Evolutionary conservation across 2,113 vertebrate genomes (phyloP), one percentile per base, ranked within the genome.

Genomic region (Phoxinus phoxinus): DNA sequence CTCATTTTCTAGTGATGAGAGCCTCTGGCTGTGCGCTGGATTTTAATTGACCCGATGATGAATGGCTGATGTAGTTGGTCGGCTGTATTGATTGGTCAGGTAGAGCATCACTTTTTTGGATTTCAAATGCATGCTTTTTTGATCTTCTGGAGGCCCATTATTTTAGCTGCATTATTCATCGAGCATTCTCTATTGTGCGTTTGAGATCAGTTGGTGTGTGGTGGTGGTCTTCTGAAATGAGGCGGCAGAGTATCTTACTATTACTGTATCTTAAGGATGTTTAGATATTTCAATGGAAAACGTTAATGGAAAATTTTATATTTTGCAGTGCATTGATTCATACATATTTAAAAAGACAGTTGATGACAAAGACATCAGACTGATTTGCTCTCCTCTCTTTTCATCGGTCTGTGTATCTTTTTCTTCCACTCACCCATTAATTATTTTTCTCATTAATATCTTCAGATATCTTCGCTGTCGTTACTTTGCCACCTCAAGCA

Each of bases 81-180:
- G 8, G 65, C 65, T 21, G 65, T 69, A 69, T 37, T 10, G 65
- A 69, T 37, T 69, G 65, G 65, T 69, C 65, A 37, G 30, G 65
- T 35, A 8, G 17, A 69, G 32, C 32, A 69, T 67, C 27, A 19
- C 15, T 67, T 65, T 65, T 27, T 27, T 51, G 3, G 73, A 30
- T 51, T 46, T 74, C 25, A 48, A 48, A 75, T 75, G 25, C 41
- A 75, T 51, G 73, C 44, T 21, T 27, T 75, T 75, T 53, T 75
- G 15, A 53, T 53, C 73, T 6, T 75, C 44, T 30, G 25, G 46
- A 10, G 25, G 46, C 46, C 44, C 15, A 32, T 30, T 30, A 75
- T 75, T 30, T 75, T 46, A 30, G n/a, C 15, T 53, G 25, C 27
- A 75, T 75, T 75, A 75, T 75, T 75, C 73, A 30, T 32, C 53